Base-by-base conservation (phyloP, 2,113 vertebrate species). In the Prunella himalayana region DNA sequence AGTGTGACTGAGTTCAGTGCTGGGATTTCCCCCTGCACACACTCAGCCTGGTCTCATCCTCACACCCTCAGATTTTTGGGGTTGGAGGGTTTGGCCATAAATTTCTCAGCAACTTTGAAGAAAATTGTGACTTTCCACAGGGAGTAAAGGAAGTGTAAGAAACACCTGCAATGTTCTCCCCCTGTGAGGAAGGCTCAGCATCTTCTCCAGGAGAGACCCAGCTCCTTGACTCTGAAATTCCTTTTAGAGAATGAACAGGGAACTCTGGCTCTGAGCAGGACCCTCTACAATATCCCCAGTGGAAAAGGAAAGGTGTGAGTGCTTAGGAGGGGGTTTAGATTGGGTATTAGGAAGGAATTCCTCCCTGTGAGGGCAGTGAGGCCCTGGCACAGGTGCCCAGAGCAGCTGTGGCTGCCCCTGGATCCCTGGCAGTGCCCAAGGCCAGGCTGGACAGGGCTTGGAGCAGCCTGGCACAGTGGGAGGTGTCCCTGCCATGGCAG, bases 81-180 rank as follows among this genome's bases (percentile, higher is more conserved):
- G 15, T 20, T 45, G 9, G 25, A 6, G 1, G 2, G 0, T 11
- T 83, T 80, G 66, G 15, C 44, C 45, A 21, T 27, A 39, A 85
- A 66, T 44, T 66, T 27, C 47, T 68, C 49, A 44, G 66, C 24
- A 60, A 7, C 19, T 60, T 45, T 9, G n/a, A 45, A 15, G 6
- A 63, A 85, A 82, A 23, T 1, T 0, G 0, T 35, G 27, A 21
- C 7, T 31, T 79, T 75, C 54, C 28, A 28, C 30, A 30, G 31
- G 24, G 35, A 23, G 33, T 2, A 37, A 44, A 47, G 23, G 47
- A 86, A 33, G 50, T 14, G 21, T 39, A 41, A 86, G 57, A 33
- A 4, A 42, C 9, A 30, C 5, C 0, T 31, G 17, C 25, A 44
- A 3, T 3, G 1, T 39, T 45, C 28, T 86, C 5, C 31, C 22